Percentiles rank a stretch among this genome's conserved stretches.
Conservation (phyloP, 1,140 invertebrate species). For the Cotesia glomerata region DNA sequence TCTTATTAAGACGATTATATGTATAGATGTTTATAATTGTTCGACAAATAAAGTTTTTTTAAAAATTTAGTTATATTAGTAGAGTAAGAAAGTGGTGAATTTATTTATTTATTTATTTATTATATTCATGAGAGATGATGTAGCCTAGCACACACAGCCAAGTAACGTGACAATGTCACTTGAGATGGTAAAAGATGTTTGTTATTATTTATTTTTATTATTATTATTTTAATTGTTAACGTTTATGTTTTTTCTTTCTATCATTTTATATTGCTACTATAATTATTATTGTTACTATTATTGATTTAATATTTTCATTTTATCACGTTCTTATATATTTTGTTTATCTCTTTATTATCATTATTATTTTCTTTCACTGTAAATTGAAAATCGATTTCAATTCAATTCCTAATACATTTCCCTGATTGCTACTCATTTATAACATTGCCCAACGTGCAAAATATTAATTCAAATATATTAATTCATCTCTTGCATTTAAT, state of each 20-base stretch:
- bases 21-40: too few species aligned
- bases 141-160: constrained; percentile 62
- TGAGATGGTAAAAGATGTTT: constrained; percentile 16
- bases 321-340: constrained; percentile 12
- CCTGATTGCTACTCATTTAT: neutral
- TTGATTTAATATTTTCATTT: constrained; percentile 51
- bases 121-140: constrained; percentile 35
- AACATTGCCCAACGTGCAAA: neutral
- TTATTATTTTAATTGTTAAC: constrained; percentile 19
- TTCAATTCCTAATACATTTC: neutral
- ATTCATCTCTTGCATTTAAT: neutral
- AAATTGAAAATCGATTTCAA: neutral
- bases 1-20: too few species aligned
- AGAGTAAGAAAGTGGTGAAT: constrained; percentile 44
- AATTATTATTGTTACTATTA: constrained; percentile 53
- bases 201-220: neutral
- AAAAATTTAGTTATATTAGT: constrained; percentile 8
- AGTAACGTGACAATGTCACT: constrained; percentile 50
- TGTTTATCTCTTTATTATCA: too few species aligned
- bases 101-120: constrained; percentile 40
- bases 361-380: too few species aligned
- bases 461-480: neutral
- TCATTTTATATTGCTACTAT: constrained; percentile 13
- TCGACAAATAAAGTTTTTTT: too few species aligned
- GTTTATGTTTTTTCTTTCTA: constrained; percentile 32